A percentile compares a stretch with the other conserved stretches of the same genome.
phyloP scores from a whole-genome alignment of 2,888 invertebrate species.

The Synergus japonicus region DNA sequence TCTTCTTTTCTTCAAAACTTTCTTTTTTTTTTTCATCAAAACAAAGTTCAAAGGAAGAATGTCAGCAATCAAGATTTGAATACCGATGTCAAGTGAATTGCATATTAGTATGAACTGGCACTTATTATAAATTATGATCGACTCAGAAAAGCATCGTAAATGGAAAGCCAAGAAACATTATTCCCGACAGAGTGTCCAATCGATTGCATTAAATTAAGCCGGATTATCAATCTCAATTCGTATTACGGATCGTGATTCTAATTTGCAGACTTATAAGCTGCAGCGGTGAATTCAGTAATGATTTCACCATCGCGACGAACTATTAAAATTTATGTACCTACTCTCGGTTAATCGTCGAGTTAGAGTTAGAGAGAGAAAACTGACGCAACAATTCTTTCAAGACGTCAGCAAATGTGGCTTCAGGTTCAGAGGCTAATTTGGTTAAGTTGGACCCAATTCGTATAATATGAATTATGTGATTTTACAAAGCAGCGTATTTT shows the following conservation, averaged over 20 bases:
- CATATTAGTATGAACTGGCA: background rate
- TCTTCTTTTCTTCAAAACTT: no score
- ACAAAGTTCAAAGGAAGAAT: background rate
- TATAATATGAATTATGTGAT: no score
- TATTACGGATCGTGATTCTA: constrained; percentile 7
- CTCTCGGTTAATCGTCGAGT: background rate
- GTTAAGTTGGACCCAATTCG: no score
- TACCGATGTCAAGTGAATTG: background rate
- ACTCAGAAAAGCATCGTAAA: constrained; percentile 1
- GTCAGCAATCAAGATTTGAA: background rate
- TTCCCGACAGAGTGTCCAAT: background rate
- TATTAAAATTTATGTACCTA: background rate
- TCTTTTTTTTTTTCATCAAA: no score
- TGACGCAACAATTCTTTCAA: background rate
- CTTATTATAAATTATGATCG: background rate
- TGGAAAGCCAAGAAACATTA: background rate
- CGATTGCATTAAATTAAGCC: constrained; percentile 7
- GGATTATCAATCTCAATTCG: constrained; percentile 7
- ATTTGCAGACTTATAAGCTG: background rate
- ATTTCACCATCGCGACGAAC: background rate
- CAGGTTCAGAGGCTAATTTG: no score
- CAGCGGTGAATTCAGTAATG: background rate
- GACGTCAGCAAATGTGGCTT: no score
- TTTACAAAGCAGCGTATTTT: no score
- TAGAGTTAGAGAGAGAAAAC: background rate